phyloP scores from a whole-genome alignment of 2,888 invertebrate species.

The Empis stercorea region DNA sequence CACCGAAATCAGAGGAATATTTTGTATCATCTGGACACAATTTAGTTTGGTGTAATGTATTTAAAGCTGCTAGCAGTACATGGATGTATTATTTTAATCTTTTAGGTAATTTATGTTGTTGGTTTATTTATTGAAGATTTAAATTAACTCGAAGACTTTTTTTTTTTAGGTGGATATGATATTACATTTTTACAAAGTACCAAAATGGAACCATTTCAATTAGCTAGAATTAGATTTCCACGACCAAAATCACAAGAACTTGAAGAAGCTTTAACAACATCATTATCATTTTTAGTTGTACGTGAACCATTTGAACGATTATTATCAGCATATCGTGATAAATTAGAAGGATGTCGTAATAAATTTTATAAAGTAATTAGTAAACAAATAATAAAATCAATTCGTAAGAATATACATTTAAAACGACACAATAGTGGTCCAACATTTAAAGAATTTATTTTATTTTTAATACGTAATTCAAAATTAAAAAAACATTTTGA shows the following conservation, averaged over 20 bases:
- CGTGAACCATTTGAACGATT: constrained; percentile 61
- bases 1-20: constrained; percentile 60
- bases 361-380: constrained; percentile 57
- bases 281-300: constrained; percentile 54
- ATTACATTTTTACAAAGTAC: constrained; percentile 45
- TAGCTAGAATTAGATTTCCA: constrained; percentile 56
- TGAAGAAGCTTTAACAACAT: constrained; percentile 47
- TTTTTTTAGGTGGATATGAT: constrained; percentile 45
- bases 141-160: neutral
- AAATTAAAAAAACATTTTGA: constrained; percentile 42
- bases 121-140: neutral
- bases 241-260: constrained; percentile 51
- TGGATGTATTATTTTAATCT: constrained; percentile 71
- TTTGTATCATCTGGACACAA: constrained; percentile 55
- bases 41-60: constrained; percentile 62
- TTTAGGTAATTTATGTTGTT: constrained; percentile 42
- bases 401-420: constrained; percentile 33
- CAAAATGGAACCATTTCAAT: constrained; percentile 48
- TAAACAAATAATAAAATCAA: constrained; percentile 47
- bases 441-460: constrained; percentile 58
- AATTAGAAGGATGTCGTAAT: constrained; percentile 56
- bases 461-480: constrained; percentile 50
- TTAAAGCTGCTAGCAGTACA: constrained; percentile 65
- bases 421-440: constrained; percentile 37
- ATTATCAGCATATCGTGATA: constrained; percentile 59